These are phyloP conservation scores for Urocyon cinereoargenteus DNA, from an alignment of 2,797 vertebrate genomes.

Conservation along the genomic window DNA sequence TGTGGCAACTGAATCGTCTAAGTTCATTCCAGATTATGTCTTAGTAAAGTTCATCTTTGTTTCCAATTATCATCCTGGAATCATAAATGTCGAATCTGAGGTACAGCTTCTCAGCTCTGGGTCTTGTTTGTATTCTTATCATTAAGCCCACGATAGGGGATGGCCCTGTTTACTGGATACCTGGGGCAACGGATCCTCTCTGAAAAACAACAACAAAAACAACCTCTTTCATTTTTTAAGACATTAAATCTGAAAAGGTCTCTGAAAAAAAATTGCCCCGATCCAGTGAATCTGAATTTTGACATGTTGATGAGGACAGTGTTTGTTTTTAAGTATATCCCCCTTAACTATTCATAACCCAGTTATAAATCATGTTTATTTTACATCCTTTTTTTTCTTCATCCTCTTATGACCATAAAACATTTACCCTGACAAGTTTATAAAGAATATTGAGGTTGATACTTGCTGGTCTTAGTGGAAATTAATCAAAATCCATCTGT, in stretches of 20 bases:
- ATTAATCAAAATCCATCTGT: slow-evolving; percentile 92
- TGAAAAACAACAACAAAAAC: not conserved
- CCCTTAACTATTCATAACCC: slow-evolving; percentile 48
- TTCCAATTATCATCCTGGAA: slow-evolving; percentile 59
- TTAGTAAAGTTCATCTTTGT: slow-evolving; percentile 75
- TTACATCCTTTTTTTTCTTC: slow-evolving; percentile 48
- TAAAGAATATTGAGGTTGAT: slow-evolving; percentile 84
- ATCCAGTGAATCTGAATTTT: not conserved
- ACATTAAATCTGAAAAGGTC: not conserved
- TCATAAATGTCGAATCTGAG: slow-evolving; percentile 39
- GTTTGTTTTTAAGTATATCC: slow-evolving; percentile 38
- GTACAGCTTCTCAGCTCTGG: not conserved
- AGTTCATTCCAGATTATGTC: slow-evolving; percentile 71
- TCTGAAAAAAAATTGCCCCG: not conserved
- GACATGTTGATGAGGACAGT: not conserved
- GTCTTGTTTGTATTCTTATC: not conserved
- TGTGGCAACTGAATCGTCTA: slow-evolving; percentile 42
- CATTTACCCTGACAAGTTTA: slow-evolving; percentile 83
- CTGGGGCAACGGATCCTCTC: not conserved
- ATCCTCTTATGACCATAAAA: slow-evolving; percentile 26
- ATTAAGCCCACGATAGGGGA: too few relatives aligned
- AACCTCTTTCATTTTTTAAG: slow-evolving; percentile 12
- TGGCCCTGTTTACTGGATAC: not conserved
- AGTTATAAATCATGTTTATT: slow-evolving; percentile 61
- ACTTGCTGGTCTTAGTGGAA: slow-evolving; percentile 83